Evolutionary conservation across 2,113 vertebrate genomes (phyloP).

Genomic region (Oostethus manadensis): DNA sequence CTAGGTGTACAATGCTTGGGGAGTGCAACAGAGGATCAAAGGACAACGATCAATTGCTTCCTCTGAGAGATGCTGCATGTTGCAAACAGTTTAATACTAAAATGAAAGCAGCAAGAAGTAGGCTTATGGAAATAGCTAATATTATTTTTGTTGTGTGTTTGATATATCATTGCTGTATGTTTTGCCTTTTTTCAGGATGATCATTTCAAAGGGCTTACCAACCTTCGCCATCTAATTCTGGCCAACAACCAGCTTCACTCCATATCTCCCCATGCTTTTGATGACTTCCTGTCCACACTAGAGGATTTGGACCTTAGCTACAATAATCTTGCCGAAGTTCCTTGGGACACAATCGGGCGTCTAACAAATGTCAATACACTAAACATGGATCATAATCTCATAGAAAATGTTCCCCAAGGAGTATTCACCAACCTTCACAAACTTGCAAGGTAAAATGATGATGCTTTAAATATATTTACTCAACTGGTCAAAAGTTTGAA

Average conservation of each 20-base stretch:
- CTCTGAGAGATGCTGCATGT: too few relatives aligned
- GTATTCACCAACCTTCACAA: slow-evolving; percentile 94
- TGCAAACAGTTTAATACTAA: too few relatives aligned
- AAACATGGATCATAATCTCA: slow-evolving; percentile 91
- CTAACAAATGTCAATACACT: slow-evolving; percentile 88
- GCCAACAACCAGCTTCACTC: slow-evolving; percentile 88
- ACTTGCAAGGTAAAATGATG: slow-evolving; percentile 69
- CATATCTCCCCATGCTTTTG: slow-evolving; percentile 81
- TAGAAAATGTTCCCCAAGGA: slow-evolving; percentile 87
- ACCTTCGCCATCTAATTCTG: slow-evolving; percentile 86
- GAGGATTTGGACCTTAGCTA: slow-evolving; percentile 96
- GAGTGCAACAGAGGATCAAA: too few relatives aligned
- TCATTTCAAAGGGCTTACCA: slow-evolving; percentile 84
- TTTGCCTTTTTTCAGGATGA: slow-evolving; percentile 68
- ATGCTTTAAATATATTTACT: neutral
- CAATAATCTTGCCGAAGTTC: slow-evolving; percentile 84
- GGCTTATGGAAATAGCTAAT: too few relatives aligned
- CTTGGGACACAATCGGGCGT: slow-evolving; percentile 84
- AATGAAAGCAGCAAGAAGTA: too few relatives aligned
- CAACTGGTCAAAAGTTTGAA: neutral
- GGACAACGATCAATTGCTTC: too few relatives aligned
- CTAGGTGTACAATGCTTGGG: too few relatives aligned
- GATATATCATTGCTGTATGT: neutral
- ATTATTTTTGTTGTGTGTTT: too few relatives aligned
- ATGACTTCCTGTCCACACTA: slow-evolving; percentile 84